Base-by-base conservation (phyloP, 2,797 vertebrate species). In the Hypotaenidia okinawae region DNA sequence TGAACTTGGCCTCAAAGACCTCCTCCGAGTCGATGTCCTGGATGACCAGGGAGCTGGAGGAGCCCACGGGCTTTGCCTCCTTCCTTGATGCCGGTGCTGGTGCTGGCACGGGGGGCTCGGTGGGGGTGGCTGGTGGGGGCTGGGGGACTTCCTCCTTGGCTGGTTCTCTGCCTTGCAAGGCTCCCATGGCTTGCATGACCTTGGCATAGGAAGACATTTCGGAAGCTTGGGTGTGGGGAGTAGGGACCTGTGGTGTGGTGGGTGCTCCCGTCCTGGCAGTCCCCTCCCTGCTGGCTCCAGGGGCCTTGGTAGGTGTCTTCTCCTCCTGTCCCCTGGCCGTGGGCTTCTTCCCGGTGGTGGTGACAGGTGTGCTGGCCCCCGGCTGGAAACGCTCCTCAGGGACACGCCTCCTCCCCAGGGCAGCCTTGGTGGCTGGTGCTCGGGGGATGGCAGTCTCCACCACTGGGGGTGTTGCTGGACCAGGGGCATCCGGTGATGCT, bases 1-100 rank as follows among this genome's bases (percentile, higher is more conserved):
- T 99, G 96, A 99, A 99, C 84, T 99, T 99, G 24, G 99, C 98
- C 90, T 99, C 98, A 19, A 99, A 99, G 64, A 99, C 97, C 47
- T 99, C 99, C 95, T 99, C 99, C 0, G 99, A 99, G 68, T 98
- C 98, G 6, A 99, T 98, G 96, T 99, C 98, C 73, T 98, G 97
- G 19, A 99, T 98, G 77, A 97, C 84, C 75, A 97, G 80, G 54
- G 97, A 92, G 47, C 97, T 97, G 57, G 93, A 91, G 54, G 96
- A 97, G 91, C 88, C 90, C 1, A 27, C n/a, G 61, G 67, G 94
- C 69, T 94, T 95, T 24, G 8, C 61, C 25, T 96, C 94, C 30
- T 8, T 85, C 78, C 22, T 92, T 5, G 22, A 2, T 82, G 85
- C 49, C 4, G 21, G 45, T 83, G 64, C 32, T 43, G 77, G 79